Evolutionary conservation across 2,113 vertebrate species (phyloP).

Genomic region (Glaucidium brasilianum): DNA sequence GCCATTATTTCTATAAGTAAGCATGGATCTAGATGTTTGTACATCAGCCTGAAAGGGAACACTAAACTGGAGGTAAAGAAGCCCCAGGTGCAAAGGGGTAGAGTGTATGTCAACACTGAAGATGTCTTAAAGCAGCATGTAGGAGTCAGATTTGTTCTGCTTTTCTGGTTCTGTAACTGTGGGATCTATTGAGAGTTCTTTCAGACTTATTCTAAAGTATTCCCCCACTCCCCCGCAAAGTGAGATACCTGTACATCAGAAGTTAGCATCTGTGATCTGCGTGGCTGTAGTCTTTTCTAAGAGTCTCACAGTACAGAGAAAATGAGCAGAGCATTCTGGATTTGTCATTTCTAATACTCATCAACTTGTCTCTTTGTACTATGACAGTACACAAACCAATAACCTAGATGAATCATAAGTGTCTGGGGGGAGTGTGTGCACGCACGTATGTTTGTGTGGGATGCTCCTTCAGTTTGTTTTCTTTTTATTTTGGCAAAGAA

Average conservation of each 20-base stretch:
- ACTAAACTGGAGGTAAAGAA: neutral
- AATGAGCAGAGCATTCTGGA: neutral
- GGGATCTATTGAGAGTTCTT: neutral
- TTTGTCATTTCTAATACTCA: constrained; percentile 12
- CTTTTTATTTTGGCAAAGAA: neutral
- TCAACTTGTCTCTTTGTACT: neutral
- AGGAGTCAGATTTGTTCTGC: neutral
- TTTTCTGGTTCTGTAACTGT: neutral
- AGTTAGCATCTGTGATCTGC: neutral
- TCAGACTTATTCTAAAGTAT: neutral
- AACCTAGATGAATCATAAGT: constrained; percentile 1
- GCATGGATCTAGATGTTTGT: neutral
- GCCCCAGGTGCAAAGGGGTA: neutral
- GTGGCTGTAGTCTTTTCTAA: neutral
- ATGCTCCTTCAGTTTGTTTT: neutral
- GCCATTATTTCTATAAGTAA: neutral
- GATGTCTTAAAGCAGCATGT: neutral
- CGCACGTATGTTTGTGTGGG: neutral
- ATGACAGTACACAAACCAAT: neutral
- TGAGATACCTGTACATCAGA: neutral
- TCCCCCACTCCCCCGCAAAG: neutral
- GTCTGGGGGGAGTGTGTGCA: neutral
- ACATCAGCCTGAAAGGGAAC: neutral
- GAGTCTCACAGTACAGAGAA: neutral
- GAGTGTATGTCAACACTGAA: neutral